These are phyloP conservation scores for Microtus montanus DNA, from an alignment of 2,113 vertebrate species.

Conservation along the genomic window DNA sequence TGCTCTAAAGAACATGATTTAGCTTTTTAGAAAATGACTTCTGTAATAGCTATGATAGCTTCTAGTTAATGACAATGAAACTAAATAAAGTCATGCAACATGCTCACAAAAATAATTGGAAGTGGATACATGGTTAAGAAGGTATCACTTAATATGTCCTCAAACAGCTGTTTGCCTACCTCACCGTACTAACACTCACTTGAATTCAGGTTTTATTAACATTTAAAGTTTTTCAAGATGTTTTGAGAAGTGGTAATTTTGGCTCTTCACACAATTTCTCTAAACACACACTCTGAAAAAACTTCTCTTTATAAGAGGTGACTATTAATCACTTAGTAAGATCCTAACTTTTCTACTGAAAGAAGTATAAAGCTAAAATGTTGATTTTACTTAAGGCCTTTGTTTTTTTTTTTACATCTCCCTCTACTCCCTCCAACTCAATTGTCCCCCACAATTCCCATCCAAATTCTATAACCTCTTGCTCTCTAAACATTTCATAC, in stretches of 20 bases:
- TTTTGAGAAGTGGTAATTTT: background rate
- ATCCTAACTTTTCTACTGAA: background rate
- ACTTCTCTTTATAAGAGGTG: background rate
- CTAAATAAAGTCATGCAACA: background rate
- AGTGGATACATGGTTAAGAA: background rate
- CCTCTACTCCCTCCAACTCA: background rate
- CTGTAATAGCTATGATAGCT: background rate
- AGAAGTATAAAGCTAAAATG: background rate
- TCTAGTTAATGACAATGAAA: background rate
- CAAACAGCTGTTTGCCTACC: background rate
- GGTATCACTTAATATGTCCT: background rate
- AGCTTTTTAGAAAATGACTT: background rate
- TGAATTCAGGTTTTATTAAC: background rate
- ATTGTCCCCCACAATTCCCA: background rate
- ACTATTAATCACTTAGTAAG: background rate
- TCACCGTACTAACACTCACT: rapidly evolving
- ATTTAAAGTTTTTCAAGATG: background rate
- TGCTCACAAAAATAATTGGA: background rate
- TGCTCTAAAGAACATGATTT: background rate
- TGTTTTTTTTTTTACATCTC: background rate
- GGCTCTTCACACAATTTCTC: background rate
- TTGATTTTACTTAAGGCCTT: background rate
- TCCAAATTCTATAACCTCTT: background rate
- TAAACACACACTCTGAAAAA: background rate
- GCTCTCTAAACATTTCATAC: background rate